These are phyloP conservation scores for Rhopilema esculentum DNA, from an alignment of 30 jellyfish, hydroid and myxozoan species.

Conservation along the genomic window DNA sequence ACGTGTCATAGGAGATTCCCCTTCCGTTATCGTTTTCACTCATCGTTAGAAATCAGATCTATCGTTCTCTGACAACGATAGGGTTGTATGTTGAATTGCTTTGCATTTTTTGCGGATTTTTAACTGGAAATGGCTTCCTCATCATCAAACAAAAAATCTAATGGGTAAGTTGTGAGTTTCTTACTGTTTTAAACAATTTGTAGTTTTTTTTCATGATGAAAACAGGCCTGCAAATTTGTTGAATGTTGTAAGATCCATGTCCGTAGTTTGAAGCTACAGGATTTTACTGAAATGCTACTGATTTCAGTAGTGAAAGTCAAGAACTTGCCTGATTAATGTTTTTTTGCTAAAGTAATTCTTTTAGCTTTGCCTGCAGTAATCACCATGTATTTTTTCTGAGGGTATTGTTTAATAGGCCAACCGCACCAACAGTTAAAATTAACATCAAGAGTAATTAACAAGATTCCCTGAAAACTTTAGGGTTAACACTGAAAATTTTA, in stretches of 20 bases:
- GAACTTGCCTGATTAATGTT: background rate
- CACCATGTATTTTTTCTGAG: no score
- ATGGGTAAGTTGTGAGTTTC: background rate
- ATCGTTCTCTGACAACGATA: conserved; percentile 28
- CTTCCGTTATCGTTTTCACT: conserved; percentile 18
- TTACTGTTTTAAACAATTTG: background rate
- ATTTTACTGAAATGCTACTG: background rate
- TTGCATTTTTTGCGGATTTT: background rate
- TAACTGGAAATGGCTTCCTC: background rate
- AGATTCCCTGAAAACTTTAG: no score
- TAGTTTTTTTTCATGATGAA: background rate
- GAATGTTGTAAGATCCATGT: background rate
- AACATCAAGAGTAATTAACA: no score
- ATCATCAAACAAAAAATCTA: background rate
- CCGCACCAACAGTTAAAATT: no score
- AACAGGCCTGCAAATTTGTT: background rate
- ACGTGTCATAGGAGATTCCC: conserved; percentile 37
- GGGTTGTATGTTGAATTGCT: background rate
- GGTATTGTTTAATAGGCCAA: no score
- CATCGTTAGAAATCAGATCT: conserved; percentile 29
- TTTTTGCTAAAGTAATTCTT: no score
- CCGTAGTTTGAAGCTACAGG: background rate
- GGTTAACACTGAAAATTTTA: background rate
- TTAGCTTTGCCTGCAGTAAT: no score
- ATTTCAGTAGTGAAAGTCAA: background rate